Conservation (phyloP, 2,797 vertebrate genomes). For the Mus caroli region DNA sequence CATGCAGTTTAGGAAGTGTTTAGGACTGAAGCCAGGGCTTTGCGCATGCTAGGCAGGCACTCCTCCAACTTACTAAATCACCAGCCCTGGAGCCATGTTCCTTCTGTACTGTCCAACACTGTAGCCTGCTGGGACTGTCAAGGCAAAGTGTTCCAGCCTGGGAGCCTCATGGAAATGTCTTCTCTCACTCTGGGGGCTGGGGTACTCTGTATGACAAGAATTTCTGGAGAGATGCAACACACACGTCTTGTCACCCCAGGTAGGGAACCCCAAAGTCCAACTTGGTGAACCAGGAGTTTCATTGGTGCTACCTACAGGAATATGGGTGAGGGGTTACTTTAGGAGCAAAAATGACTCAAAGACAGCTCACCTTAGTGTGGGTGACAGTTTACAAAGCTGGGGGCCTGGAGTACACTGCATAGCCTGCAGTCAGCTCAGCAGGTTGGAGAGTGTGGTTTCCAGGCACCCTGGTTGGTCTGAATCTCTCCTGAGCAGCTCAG, state of each 20-base stretch:
- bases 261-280: background rate
- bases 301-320: background rate
- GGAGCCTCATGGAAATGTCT: background rate
- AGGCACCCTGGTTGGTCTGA: background rate
- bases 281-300: background rate
- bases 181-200: background rate
- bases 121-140: background rate
- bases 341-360: background rate
- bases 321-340: background rate
- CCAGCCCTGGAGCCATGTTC: background rate
- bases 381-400: background rate
- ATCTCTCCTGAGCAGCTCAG: background rate
- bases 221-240: background rate
- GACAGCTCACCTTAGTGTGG: background rate
- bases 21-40: background rate
- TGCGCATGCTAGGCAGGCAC: too few species aligned
- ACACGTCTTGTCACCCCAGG: background rate
- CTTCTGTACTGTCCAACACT: background rate
- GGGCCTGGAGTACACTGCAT: background rate
- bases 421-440: background rate
- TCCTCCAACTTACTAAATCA: background rate
- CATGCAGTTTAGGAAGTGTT: background rate
- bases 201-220: background rate
- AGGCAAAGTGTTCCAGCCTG: background rate
- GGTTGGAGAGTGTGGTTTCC: background rate